A percentile compares a stretch with the other conserved stretches of the same genome.
These are phyloP conservation scores for Tragelaphus oryx DNA, from an alignment of 2,797 vertebrate species.

Conservation along the genomic window DNA sequence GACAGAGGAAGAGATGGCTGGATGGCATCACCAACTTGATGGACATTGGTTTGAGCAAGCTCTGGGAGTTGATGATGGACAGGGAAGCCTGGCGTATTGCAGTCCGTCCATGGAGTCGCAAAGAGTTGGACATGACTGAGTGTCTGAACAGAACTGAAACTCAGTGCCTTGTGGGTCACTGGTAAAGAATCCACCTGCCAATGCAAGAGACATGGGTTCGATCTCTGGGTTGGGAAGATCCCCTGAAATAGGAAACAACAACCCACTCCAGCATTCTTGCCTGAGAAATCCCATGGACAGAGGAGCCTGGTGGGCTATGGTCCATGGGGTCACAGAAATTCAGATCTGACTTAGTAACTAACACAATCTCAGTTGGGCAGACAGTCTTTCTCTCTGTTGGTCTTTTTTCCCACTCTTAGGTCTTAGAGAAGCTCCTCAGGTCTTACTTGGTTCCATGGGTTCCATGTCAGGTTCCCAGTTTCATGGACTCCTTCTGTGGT, in stretches of 20 bases:
- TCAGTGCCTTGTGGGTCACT: background rate
- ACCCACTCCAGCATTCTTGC: background rate
- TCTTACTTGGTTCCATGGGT: too few relatives aligned
- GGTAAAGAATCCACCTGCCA: background rate
- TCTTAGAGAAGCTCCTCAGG: background rate
- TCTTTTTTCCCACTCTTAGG: too few relatives aligned
- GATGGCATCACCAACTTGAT: background rate
- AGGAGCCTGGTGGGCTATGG: background rate
- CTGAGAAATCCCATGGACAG: background rate
- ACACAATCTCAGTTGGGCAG: background rate
- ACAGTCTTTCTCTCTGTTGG: background rate
- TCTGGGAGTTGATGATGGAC: background rate
- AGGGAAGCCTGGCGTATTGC: background rate
- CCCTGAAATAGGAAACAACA: background rate
- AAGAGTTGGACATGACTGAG: background rate
- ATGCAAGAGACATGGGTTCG: background rate
- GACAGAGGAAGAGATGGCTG: background rate
- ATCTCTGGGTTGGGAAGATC: background rate
- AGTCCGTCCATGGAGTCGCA: fast-evolving
- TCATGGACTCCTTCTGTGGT: background rate
- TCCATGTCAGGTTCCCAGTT: fast-evolving
- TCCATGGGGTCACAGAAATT: background rate
- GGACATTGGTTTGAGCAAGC: background rate
- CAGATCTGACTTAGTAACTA: background rate
- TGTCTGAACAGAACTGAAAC: background rate